A percentile compares a stretch with the other conserved stretches of the same genome.
These are phyloP conservation scores for Tyria jacobaeae DNA, from an alignment of 2,888 invertebrate genomes.

Conservation along the genomic window DNA sequence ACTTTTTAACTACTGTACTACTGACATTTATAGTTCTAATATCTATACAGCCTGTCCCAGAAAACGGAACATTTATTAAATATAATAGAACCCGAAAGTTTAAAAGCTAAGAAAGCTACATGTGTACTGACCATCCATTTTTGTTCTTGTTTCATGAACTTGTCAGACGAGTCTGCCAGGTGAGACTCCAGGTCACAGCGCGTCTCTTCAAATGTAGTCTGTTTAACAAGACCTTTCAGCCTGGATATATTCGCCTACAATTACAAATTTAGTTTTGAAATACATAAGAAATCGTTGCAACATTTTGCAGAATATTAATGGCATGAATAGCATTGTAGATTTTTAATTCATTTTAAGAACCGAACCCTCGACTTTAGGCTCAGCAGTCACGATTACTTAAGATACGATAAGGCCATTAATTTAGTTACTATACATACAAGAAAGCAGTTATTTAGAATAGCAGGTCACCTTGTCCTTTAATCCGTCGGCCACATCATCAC, in stretches of 20 bases:
- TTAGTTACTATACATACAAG: too few species aligned
- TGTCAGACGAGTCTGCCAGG: neutral
- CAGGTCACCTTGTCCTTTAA: conserved; percentile 2
- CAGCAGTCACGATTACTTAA: too few species aligned
- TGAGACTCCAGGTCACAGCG: neutral
- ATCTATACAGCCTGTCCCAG: too few species aligned
- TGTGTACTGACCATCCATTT: conserved; percentile 2
- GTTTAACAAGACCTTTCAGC: conserved; percentile 6
- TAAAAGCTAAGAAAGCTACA: neutral
- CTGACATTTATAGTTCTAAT: too few species aligned
- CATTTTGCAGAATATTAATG: too few species aligned
- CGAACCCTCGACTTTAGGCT: too few species aligned
- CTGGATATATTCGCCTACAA: conserved; percentile 3
- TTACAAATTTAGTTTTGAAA: neutral
- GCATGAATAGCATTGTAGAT: too few species aligned
- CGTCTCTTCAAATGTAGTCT: neutral
- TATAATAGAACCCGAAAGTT: neutral
- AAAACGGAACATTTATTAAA: too few species aligned
- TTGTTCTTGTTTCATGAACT: conserved; percentile 5
- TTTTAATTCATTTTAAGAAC: too few species aligned
- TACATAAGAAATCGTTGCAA: neutral
- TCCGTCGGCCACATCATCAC: conserved; percentile 3
- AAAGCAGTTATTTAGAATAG: neutral
- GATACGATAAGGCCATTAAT: too few species aligned
- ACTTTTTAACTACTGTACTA: too few species aligned